Conservation (phyloP, 2,113 vertebrate species). For the Trochalopteron elliotii region DNA sequence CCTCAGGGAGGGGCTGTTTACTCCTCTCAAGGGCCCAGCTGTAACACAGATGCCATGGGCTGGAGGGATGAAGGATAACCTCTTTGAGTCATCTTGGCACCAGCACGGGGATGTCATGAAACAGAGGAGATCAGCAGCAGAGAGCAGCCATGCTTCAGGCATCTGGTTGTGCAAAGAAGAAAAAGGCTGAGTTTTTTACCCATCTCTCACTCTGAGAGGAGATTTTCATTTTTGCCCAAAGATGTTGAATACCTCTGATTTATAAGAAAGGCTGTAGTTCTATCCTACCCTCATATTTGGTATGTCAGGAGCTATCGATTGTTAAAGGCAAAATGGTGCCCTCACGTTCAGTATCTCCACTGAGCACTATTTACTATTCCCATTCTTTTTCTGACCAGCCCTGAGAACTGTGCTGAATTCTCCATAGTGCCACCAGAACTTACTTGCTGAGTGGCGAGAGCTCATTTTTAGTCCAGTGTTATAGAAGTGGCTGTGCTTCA, state of each 20-base stretch:
- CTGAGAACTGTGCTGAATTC: not conserved
- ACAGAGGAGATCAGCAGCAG: not conserved
- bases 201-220: not conserved
- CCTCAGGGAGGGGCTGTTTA: not conserved
- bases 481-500: not conserved
- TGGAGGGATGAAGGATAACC: not conserved
- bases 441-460: not conserved
- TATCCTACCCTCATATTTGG: not conserved
- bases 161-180: not conserved
- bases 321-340: not conserved
- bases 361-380: not conserved
- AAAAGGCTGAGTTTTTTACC: not conserved
- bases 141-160: not conserved
- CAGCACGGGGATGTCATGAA: accelerated
- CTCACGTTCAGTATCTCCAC: not conserved
- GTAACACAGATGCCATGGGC: not conserved
- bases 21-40: not conserved
- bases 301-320: not conserved
- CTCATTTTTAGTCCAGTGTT: not conserved
- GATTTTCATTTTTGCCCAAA: not conserved
- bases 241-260: not conserved
- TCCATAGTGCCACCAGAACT: not conserved
- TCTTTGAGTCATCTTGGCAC: accelerated
- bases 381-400: not conserved
- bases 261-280: not conserved